Conservation (phyloP, 2,797 vertebrate species). For the Sebastes cheni region DNA sequence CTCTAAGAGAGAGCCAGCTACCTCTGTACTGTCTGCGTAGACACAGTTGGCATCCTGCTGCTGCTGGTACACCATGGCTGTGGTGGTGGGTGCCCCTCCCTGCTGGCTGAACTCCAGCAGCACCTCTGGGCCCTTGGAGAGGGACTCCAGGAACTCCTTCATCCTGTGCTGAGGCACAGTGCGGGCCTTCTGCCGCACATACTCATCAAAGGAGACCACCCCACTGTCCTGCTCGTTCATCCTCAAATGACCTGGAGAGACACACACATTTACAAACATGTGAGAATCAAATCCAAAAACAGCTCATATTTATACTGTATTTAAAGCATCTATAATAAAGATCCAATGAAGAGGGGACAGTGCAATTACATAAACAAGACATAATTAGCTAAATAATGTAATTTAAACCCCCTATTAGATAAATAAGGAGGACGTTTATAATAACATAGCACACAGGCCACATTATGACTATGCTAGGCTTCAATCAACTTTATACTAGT, state of each 20-base stretch:
- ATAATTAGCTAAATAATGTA: not conserved
- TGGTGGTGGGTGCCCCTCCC: conserved; percentile 81
- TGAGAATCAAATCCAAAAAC: not conserved
- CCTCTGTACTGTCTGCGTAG: conserved; percentile 98
- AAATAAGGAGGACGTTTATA: not conserved
- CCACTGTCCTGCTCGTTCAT: conserved; percentile 99
- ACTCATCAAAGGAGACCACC: conserved; percentile 98
- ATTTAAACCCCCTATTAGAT: not conserved
- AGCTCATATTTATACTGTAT: not conserved
- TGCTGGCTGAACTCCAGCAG: conserved; percentile 96
- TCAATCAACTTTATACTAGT: conserved; percentile 24
- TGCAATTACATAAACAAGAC: not conserved
- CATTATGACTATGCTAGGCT: conserved; percentile 27
- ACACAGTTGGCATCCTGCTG: conserved; percentile 95
- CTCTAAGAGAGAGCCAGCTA: conserved; percentile 96
- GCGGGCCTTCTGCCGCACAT: conserved; percentile 97
- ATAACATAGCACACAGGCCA: not conserved
- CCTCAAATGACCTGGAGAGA: conserved; percentile 64
- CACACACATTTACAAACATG: not conserved
- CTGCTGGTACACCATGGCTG: conserved; percentile 96
- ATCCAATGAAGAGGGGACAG: not conserved
- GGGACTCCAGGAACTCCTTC: conserved; percentile 99
- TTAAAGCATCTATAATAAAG: not conserved
- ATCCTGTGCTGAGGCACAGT: conserved; percentile 98
- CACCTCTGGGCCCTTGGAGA: conserved; percentile 95